Conservation (phyloP, 2,113 vertebrate species). For the Anthoscopus minutus region DNA sequence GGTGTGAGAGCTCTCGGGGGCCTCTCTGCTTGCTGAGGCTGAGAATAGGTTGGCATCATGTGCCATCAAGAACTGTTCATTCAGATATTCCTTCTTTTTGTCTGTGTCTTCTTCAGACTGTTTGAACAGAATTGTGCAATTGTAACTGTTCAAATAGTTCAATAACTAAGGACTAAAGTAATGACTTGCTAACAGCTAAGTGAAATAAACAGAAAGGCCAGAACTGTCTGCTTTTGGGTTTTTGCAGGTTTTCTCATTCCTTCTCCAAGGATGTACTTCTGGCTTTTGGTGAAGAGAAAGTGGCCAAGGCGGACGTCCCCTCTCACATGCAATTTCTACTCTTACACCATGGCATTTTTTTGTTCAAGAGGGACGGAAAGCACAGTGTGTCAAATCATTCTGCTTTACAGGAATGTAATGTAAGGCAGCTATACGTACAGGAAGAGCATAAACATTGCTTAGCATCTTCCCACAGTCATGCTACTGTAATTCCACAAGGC, state of each 20-base stretch:
- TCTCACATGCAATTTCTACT: not conserved
- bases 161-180: not conserved
- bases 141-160: not conserved
- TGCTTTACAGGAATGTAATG: not conserved
- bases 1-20: not conserved
- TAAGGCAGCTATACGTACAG: not conserved
- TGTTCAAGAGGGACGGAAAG: not conserved
- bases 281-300: not conserved
- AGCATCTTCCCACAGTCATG: not conserved
- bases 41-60: not conserved
- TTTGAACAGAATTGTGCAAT: slow-evolving; percentile 20
- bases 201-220: not conserved
- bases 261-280: not conserved
- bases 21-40: not conserved
- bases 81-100: not conserved
- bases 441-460: not conserved
- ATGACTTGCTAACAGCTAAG: not conserved
- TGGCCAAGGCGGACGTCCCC: not conserved
- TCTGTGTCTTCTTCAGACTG: slow-evolving; percentile 53
- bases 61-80: not conserved
- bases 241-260: not conserved
- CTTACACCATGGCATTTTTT: not conserved
- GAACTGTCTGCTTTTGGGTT: not conserved
- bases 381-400: not conserved
- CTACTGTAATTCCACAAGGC: not conserved